Evolutionary conservation across 2,888 invertebrate genomes (phyloP).

Genomic region (Diploptera punctata): DNA sequence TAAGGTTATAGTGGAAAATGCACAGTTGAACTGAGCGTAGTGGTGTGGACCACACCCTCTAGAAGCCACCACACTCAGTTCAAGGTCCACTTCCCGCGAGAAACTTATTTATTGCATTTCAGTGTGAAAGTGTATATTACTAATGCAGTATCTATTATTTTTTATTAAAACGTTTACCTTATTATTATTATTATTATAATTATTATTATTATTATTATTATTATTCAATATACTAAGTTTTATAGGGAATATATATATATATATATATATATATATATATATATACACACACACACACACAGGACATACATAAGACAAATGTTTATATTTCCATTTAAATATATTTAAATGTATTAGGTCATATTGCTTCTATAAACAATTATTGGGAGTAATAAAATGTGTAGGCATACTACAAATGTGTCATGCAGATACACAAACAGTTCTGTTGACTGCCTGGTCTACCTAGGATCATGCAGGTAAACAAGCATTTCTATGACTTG

Average conservation of each 20-base stretch:
- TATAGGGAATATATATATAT: background rate
- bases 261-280: constrained; percentile 14
- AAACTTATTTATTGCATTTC: too few species aligned
- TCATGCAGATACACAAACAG: background rate
- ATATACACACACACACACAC: background rate
- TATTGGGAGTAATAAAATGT: background rate
- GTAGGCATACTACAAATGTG: background rate
- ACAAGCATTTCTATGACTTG: too few species aligned
- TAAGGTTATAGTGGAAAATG: too few species aligned
- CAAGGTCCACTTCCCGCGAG: too few species aligned
- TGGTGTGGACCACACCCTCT: too few species aligned
- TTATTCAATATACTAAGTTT: background rate
- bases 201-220: background rate
- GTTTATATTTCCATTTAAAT: background rate
- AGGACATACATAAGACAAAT: background rate
- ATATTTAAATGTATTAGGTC: background rate
- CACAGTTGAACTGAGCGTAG: too few species aligned
- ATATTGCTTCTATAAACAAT: background rate
- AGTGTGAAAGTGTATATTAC: too few species aligned
- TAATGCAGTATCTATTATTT: too few species aligned
- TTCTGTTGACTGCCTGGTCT: background rate
- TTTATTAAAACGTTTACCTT: too few species aligned
- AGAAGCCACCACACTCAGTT: too few species aligned
- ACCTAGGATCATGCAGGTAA: background rate
- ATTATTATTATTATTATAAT: too few species aligned